Evolutionary conservation across 1,140 invertebrate species (phyloP), one percentile per base, ranked within the genome.

Genomic region (Drosophila arizonae): DNA sequence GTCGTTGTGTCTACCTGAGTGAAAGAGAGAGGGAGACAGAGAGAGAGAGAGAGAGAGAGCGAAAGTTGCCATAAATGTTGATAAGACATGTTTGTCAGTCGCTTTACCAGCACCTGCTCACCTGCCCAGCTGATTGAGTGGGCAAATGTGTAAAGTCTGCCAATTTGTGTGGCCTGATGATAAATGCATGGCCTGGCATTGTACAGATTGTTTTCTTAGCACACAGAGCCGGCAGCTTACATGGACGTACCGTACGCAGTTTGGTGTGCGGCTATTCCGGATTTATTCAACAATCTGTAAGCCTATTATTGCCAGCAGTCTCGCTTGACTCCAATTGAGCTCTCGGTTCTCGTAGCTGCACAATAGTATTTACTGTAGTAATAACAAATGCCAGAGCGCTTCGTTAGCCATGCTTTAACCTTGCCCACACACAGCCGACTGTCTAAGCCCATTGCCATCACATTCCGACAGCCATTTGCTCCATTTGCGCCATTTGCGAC

Each of bases 1-100:
- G n/a, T 43, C 3, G 30, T 9, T 60, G 55, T 54, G 50, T 58
- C 26, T 3, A 28, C 26, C 3, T 72, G 48, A 48, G 45, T 28
- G 50, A 33, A 0, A 43, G 33, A 33, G 41, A 43, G 13, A 43
- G 33, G 0, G 41, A 43, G 41, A n/a, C 13, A 43, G 41, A n/a
- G 41, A 43, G 41, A 43, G 41, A 15, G 41, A 43, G 48, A 46
- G 41, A 24, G 50, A 26, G 46, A 48, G 52, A 39, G 57, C 15
- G 17, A 79, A 87, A 86, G 79, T 76, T 82, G 82, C 48, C 82
- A 86, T 87, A 86, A 86, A 86, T 77, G 84, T 87, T 86, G 82
- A 86, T 86, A 86, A 87, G 82, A 65, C 84, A 87, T 76, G 84
- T 87, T 87, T 76, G 81, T 85, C 73, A 71, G 48, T 21, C 48